Evolutionary conservation across 2,888 invertebrate genomes (phyloP).

Genomic region (Caenorhabditis virilis): DNA sequence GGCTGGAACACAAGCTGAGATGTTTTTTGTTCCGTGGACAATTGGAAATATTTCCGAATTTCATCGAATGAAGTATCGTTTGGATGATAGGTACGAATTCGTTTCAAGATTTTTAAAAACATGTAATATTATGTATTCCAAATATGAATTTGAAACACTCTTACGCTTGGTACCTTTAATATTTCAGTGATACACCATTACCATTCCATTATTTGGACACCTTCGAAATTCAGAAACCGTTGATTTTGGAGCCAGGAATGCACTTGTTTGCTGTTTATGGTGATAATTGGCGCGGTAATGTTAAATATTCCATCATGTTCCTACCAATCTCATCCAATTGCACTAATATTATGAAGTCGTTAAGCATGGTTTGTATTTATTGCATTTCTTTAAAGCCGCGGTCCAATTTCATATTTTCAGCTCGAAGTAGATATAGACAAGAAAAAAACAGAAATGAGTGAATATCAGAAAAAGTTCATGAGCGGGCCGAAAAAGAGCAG

Average conservation of each 20-base stretch:
- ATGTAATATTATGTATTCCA: no score
- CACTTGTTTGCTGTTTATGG: conserved; percentile 68
- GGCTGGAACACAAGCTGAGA: conserved; percentile 63
- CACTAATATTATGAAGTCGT: conserved; percentile 34
- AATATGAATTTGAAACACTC: no score
- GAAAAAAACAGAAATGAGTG: conserved; percentile 65
- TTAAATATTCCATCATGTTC: conserved; percentile 62
- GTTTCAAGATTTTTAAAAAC: not conserved
- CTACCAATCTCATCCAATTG: conserved; percentile 51
- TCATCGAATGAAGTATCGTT: conserved; percentile 64
- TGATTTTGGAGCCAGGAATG: conserved; percentile 58
- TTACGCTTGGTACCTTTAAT: no score
- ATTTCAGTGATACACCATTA: conserved; percentile 64
- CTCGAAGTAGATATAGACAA: conserved; percentile 46
- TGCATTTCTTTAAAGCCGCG: no score
- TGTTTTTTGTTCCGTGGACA: conserved; percentile 68
- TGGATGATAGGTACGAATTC: conserved; percentile 64
- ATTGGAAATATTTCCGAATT: conserved; percentile 66
- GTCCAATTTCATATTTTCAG: no score
- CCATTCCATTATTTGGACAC: conserved; percentile 66
- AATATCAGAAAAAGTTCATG: conserved; percentile 65
- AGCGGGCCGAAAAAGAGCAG: conserved; percentile 60
- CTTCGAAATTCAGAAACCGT: conserved; percentile 56
- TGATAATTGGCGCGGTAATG: conserved; percentile 68
- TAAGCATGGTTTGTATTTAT: no score